Evolutionary conservation across 1,140 invertebrate species (phyloP), one percentile per base, ranked within the genome.

Genomic region (Samia ricini): DNA sequence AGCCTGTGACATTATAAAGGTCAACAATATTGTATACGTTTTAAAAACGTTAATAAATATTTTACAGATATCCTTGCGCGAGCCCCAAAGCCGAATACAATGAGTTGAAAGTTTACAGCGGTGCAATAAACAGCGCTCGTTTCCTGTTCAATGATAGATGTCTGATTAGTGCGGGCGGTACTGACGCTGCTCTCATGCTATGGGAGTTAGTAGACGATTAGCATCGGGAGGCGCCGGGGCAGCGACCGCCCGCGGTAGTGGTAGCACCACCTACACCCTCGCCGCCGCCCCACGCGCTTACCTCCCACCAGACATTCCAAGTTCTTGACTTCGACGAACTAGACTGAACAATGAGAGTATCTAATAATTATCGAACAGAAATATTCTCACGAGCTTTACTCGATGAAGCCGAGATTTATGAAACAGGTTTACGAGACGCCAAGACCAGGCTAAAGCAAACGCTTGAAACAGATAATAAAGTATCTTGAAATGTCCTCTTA

Each of bases 161-260:
- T 66, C 90, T 98, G 15, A 94, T 98, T 8, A 97, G 96, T 1
- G 95, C 97, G 5, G 97, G 97, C 20, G 97, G 97, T n/a, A 95
- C 95, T 71, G 97, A 99, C 82, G 97, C 96, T 55, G 94, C 96
- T 48, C 92, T 99, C 4, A 96, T 99, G 95, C 93, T 98, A 70
- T 99, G 97, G 97, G 95, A 96, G 84, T 89, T 97, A 61, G 94
- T 96, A 68, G 95, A 95, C 80, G 95, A 96, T 83, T 95, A 94
- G 89, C 88, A 87, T 66, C 70, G 62, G 60, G 72, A 62, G 18
- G 68, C 74, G 73, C 77, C 63, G 79, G 76, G 77, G 68, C 77
- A 68, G 69, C 80, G 70, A 19, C 78, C 80, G 56, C 85, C 81
- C 15, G 82, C 79, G 64, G 75, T 86, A 56, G 65, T 85, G 55